These are phyloP conservation scores for Himalopsyche anomala DNA, from an alignment of 2,888 invertebrate species.

Conservation along the genomic window DNA sequence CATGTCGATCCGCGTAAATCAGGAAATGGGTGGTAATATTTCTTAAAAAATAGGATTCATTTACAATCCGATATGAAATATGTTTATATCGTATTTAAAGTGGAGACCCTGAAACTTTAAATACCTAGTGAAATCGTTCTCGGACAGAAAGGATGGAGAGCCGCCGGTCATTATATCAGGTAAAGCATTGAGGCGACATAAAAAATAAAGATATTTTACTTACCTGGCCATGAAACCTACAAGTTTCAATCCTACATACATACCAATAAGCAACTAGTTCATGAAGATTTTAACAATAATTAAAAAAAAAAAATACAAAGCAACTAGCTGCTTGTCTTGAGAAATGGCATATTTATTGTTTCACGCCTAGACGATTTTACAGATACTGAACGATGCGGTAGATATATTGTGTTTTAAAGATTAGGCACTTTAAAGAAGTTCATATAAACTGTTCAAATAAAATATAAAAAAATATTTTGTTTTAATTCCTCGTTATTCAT, in stretches of 20 bases:
- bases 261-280: neutral
- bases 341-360: neutral
- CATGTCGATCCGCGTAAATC: too few relatives aligned
- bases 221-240: constrained; percentile 5
- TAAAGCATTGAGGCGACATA: constrained; percentile 36
- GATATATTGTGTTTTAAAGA: too few relatives aligned
- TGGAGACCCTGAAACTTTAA: constrained; percentile 6
- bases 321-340: neutral
- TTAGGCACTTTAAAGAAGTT: too few relatives aligned
- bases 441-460: too few relatives aligned
- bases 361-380: neutral
- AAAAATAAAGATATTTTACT: constrained; percentile 38
- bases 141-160: constrained; percentile 5
- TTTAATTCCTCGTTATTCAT: too few relatives aligned
- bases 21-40: too few relatives aligned
- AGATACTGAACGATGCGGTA: too few relatives aligned
- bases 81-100: too few relatives aligned
- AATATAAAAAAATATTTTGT: too few relatives aligned
- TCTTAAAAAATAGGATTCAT: too few relatives aligned
- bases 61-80: too few relatives aligned
- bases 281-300: neutral
- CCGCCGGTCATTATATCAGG: constrained; percentile 37
- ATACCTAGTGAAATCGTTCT: constrained; percentile 26
- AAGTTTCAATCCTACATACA: constrained; percentile 5
- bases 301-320: neutral